Conservation (phyloP, 2,888 invertebrate genomes). For the Drosophila prostipennis region DNA sequence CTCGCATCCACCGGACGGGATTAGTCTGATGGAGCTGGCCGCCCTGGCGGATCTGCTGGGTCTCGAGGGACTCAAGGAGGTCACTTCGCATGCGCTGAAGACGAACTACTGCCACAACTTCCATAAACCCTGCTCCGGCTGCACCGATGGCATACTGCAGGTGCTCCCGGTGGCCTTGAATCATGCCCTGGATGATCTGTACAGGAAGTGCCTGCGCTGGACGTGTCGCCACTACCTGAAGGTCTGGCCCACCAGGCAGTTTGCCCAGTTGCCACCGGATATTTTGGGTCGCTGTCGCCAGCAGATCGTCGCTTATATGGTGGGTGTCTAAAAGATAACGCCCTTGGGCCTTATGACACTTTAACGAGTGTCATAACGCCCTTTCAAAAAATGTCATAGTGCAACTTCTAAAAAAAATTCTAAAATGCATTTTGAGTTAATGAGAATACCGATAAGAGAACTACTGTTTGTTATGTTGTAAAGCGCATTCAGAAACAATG, state of each 20-base stretch:
- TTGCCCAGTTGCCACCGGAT: constrained; percentile 93
- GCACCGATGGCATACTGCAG: constrained; percentile 94
- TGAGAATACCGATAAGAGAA: too few species aligned
- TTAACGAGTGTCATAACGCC: too few species aligned
- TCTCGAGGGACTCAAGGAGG: constrained; percentile 95
- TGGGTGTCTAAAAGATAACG: constrained; percentile 66
- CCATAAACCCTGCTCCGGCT: constrained; percentile 96
- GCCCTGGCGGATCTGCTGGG: constrained; percentile 95
- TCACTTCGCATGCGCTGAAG: constrained; percentile 94
- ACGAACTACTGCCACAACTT: constrained; percentile 97
- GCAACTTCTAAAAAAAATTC: too few species aligned
- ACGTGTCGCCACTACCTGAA: constrained; percentile 93
- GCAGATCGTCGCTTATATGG: constrained; percentile 92
- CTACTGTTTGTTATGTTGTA: too few species aligned
- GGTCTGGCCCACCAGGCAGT: constrained; percentile 96
- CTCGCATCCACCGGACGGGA: constrained; percentile 93
- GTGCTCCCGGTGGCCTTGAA: constrained; percentile 93
- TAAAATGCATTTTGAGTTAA: too few species aligned
- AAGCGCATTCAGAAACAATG: too few species aligned
- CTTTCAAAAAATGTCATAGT: too few species aligned
- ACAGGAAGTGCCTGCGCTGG: constrained; percentile 94
- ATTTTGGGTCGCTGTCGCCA: constrained; percentile 93
- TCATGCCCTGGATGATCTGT: constrained; percentile 94
- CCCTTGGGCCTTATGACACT: too few species aligned
- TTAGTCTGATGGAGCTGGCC: constrained; percentile 93